These are phyloP conservation scores for Rotaria magnacalcarata DNA, from an alignment of 2,888 invertebrate genomes.

Conservation along the genomic window DNA sequence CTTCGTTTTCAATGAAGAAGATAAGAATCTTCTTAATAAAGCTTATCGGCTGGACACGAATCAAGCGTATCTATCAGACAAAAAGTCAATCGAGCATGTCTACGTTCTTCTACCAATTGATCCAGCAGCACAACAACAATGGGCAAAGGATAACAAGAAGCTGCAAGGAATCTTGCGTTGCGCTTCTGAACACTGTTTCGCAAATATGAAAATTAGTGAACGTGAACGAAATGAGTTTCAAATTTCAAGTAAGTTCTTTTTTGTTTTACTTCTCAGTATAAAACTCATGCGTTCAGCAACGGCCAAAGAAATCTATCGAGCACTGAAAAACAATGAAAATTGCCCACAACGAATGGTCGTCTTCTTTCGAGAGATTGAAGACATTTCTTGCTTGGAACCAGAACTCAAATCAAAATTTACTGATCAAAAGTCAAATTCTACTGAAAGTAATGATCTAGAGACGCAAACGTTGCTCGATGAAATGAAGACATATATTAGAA, in stretches of 20 bases:
- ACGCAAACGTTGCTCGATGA: neutral
- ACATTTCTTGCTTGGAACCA: constrained; percentile 48
- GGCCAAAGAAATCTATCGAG: constrained; percentile 50
- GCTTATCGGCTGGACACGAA: too few species aligned
- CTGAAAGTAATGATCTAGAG: neutral
- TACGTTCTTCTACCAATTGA: constrained; percentile 50
- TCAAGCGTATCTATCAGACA: constrained; percentile 51
- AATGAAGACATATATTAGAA: neutral
- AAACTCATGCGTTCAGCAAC: constrained; percentile 49
- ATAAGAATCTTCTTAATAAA: neutral
- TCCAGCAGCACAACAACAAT: constrained; percentile 47
- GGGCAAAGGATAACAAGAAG: constrained; percentile 50
- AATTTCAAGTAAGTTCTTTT: constrained; percentile 50
- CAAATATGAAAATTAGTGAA: constrained; percentile 50
- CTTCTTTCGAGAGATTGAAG: constrained; percentile 53
- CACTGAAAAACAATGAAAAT: constrained; percentile 50
- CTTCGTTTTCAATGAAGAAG: neutral
- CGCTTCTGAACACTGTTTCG: constrained; percentile 49
- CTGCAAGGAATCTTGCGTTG: constrained; percentile 49
- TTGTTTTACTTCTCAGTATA: neutral
- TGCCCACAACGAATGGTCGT: constrained; percentile 50
- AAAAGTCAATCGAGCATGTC: constrained; percentile 52
- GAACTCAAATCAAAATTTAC: neutral
- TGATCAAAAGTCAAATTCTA: neutral
- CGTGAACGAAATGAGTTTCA: constrained; percentile 50